Base-by-base conservation (phyloP, 1,140 invertebrate genomes). In the Neelides sp. region DNA sequence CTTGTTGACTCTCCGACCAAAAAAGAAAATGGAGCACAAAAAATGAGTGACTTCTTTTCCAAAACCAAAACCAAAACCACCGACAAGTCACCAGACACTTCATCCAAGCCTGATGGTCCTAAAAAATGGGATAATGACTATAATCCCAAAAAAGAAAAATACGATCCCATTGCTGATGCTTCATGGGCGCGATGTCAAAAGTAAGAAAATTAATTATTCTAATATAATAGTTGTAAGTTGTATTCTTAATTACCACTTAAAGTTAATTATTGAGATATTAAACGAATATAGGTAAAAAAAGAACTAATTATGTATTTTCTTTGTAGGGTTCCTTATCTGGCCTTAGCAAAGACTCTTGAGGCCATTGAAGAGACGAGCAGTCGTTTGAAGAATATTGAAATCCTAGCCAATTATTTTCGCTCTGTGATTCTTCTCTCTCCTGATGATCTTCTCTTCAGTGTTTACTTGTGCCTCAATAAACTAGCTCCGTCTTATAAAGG, bases 401-500 rank as follows among this genome's bases (percentile, higher is more conserved):
- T 92, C 52, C 64, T 98, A 17, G 78, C 82, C 40, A 98, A 98
- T 68, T 98, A 87, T 66, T 85, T 97, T 30, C 77, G 91, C 20
- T 97, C 93, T 0, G 87, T 95, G 2, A 85, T 95, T 39, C 72
- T 82, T 7, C 68, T 96, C 4, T 85, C 78, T 26, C 89, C 92
- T 0, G 75, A 85, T 39, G 94, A 99, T 69, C 69, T 99, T 12
- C 55, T 95, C 35, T 76, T 82, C 0, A 90, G 85, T 64, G 76
- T 99, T 13, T 98, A 98, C 67, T 68, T 99, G 27, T 96, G 90
- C 66, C 73, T 98, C 1, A 98, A 98, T 72, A 83, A 92, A 68
- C 67, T 98, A 35, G 92, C 85, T 3, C 94, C 95, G 0, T 85
- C 90, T 2, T 97, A 96, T 69, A 83, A 93, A 71, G 83, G 82